Percentiles rank a stretch among this genome's conserved stretches.
These are phyloP conservation scores for Syrphus vitripennis DNA, from an alignment of 2,888 invertebrate species.

Conservation along the genomic window DNA sequence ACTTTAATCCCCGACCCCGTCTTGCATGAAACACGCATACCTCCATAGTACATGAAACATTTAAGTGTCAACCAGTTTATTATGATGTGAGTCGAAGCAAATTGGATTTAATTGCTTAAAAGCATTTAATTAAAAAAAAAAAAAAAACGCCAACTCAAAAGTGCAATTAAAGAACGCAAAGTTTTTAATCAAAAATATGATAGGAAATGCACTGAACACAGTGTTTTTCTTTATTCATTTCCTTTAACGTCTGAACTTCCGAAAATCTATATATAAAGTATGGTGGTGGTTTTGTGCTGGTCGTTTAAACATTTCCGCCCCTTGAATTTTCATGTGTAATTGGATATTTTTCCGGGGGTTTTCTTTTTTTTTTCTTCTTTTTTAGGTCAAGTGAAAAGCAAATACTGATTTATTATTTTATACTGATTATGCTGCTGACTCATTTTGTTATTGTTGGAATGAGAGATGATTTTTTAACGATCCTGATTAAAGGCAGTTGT, in stretches of 20 bases:
- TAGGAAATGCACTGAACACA: not conserved
- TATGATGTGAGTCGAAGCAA: conserved; percentile 4
- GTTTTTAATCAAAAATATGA: conserved; percentile 19
- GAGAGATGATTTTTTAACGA: not conserved
- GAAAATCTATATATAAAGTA: not conserved
- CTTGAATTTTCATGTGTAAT: not conserved
- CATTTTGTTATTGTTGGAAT: not conserved
- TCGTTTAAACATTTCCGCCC: not conserved
- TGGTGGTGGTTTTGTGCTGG: not conserved
- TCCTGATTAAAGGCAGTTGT: not conserved
- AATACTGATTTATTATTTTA: conserved; percentile 7
- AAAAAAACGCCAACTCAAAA: not conserved
- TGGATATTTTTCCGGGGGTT: not conserved
- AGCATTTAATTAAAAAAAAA: conserved; percentile 33
- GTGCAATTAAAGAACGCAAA: conserved; percentile 24
- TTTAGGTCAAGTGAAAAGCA: not conserved
- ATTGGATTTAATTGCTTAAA: conserved; percentile 60
- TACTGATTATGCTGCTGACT: not conserved
- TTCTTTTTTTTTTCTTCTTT: not conserved
- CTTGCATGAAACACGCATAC: not conserved
- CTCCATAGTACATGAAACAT: not conserved
- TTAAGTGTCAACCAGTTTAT: conserved; percentile 2
- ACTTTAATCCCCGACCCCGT: not conserved
- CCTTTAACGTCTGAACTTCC: not conserved
- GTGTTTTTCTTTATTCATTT: not conserved